Base-by-base conservation (phyloP, 2,113 vertebrate genomes). In the Pollachius pollachius region DNA sequence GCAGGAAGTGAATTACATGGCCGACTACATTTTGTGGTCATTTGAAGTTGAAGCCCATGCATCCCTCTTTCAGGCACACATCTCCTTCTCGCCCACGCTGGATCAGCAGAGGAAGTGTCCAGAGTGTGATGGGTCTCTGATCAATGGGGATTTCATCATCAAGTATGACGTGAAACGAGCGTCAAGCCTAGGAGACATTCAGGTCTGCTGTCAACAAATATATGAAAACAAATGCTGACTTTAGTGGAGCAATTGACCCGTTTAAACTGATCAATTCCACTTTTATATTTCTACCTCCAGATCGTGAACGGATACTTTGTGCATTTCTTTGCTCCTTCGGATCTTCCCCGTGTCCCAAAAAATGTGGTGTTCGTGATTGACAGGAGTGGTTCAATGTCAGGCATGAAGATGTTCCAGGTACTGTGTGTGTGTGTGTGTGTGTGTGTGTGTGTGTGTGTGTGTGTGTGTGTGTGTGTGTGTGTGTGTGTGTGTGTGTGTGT, bases 141-240 rank as follows among this genome's bases (percentile, higher is more conserved):
- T 98, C 54, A 88, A 98, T 59, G 96, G 96, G 62, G 94, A 97
- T 86, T 96, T 99, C 80, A 82, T 74, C 75, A 90, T 98, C 60
- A 95, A 76, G 16, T 99, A 99, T 0, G 96, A 99, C 5, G 95
- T 98, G 72, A 93, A 93, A 8, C 87, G 94, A 78, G 90, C 84
- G 60, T 48, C 62, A 8, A 67, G 76, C 15, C 64, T 91, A 12
- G 94, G 96, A 6, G 93, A 95, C 71, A 87, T 98, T 65, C 94
- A 97, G 93, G 95, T 96, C 73, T 87, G 87, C 71, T 11, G 17
- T 58, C 30, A 52, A n/a, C 3, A 25, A 23, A 48, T 2, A 37
- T 16, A 7, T 13, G 57, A 1, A 16, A 37, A 4, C 18, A 17
- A 9, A 13, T 2, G 41, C 41, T 48, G 7, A 48, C 41, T 48